A percentile compares a stretch with the other conserved stretches of the same genome.
These are phyloP conservation scores for Heliothis peltigera DNA, from an alignment of 2,888 invertebrate species.

Conservation along the genomic window DNA sequence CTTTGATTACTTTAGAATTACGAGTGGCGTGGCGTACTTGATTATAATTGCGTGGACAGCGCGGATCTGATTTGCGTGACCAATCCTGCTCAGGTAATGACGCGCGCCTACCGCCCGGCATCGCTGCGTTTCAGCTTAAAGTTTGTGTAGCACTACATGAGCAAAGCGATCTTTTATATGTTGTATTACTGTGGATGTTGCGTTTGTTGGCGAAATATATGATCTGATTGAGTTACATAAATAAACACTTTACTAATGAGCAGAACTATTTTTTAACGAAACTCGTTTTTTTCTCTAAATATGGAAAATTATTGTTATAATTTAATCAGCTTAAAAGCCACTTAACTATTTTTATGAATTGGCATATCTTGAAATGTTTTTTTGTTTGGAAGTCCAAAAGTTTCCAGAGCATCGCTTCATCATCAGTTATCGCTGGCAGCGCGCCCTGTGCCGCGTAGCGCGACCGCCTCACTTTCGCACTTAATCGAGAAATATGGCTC, in stretches of 20 bases:
- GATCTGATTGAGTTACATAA: not conserved
- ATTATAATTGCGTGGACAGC: conserved; percentile 89
- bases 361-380: not conserved
- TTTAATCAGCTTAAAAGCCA: not conserved
- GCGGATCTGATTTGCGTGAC: conserved; percentile 88
- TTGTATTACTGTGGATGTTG: not conserved
- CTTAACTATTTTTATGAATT: not conserved
- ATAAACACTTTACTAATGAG: not conserved
- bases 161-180: conserved; percentile 36
- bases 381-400: not conserved
- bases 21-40: conserved; percentile 84
- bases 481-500: conserved; percentile 90
- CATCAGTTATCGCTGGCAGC: conserved; percentile 49
- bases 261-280: not conserved
- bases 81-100: conserved; percentile 85
- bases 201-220: not conserved
- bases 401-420: conserved; percentile 31
- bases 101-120: conserved; percentile 79
- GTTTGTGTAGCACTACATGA: conserved; percentile 37
- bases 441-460: conserved; percentile 60
- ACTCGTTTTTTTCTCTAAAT: not conserved
- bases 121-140: conserved; percentile 64
- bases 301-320: not conserved
- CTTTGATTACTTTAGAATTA: conserved; percentile 89
- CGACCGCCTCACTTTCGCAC: conserved; percentile 86